phyloP scores from a whole-genome alignment of 2,797 vertebrate species.

The Harpagifer antarcticus region DNA sequence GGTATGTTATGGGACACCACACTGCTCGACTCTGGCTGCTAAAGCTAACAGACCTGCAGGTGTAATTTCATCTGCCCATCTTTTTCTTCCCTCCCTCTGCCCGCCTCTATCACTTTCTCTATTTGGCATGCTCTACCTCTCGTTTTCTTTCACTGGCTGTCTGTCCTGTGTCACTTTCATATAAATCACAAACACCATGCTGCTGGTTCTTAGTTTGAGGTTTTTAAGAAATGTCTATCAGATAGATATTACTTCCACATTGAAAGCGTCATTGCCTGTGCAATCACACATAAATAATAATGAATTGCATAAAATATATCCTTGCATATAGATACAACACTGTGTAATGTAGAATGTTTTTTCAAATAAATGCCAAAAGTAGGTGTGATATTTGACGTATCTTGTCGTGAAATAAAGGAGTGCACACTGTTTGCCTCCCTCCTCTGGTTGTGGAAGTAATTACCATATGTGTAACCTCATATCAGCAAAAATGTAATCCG shows the following conservation, averaged over 20 bases:
- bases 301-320: neutral
- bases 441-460: too few species aligned
- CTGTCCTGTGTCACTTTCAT: conserved; percentile 64
- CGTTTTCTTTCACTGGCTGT: conserved; percentile 39
- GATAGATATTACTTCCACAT: conserved; percentile 45
- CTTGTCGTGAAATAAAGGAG: neutral
- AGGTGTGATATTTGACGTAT: neutral
- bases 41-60: conserved; percentile 79
- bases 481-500: too few species aligned
- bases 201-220: conserved; percentile 50
- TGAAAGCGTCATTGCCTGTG: conserved; percentile 55
- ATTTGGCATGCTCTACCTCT: conserved; percentile 45
- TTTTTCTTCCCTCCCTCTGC: conserved; percentile 55
- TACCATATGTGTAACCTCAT: too few species aligned
- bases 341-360: neutral
- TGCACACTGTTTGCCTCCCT: too few species aligned
- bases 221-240: conserved; percentile 55
- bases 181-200: conserved; percentile 62
- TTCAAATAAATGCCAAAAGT: neutral
- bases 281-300: neutral
- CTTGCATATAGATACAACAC: neutral
- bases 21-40: conserved; percentile 58
- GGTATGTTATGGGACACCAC: conserved; percentile 73
- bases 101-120: conserved; percentile 54
- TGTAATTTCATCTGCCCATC: conserved; percentile 80